Conservation (phyloP, 1,140 invertebrate species). For the Lethocerus indicus region DNA sequence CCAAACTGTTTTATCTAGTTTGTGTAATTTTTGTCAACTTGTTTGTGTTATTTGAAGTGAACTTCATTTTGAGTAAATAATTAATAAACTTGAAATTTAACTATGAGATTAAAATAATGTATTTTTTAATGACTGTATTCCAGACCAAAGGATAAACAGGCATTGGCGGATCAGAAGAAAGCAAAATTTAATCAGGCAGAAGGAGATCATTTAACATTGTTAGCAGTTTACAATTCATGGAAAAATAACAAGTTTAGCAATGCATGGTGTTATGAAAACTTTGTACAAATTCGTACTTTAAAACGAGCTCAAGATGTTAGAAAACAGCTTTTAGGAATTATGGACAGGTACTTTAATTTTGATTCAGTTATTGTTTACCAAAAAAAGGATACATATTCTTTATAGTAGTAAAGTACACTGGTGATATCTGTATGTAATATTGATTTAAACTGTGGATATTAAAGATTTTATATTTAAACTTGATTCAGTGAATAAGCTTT, state of each 20-base stretch:
- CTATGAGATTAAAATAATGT: too few species aligned
- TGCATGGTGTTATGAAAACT: conserved; percentile 99
- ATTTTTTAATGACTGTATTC: too few species aligned
- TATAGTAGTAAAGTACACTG: background rate
- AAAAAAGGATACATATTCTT: too few species aligned
- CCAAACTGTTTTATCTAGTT: too few species aligned
- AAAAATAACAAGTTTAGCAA: conserved; percentile 98
- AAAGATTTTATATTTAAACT: background rate
- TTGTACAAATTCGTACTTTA: conserved; percentile 92
- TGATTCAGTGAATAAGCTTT: background rate
- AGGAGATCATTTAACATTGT: conserved; percentile 91
- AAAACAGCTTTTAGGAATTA: conserved; percentile 94
- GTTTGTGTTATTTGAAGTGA: too few species aligned
- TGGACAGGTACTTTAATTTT: conserved; percentile 57
- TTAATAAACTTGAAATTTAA: too few species aligned
- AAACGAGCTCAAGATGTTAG: conserved; percentile 96
- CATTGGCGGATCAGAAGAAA: conserved; percentile 95
- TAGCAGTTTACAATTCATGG: conserved; percentile 99
- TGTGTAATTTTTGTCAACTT: too few species aligned
- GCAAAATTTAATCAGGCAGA: conserved; percentile 98
- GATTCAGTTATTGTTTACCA: too few species aligned
- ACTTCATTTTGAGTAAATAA: too few species aligned
- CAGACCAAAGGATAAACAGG: conserved; percentile 90
- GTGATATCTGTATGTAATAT: too few species aligned
- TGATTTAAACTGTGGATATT: too few species aligned